Conservation (phyloP, 2,113 vertebrate genomes). For the Hirundichthys speculiger region DNA sequence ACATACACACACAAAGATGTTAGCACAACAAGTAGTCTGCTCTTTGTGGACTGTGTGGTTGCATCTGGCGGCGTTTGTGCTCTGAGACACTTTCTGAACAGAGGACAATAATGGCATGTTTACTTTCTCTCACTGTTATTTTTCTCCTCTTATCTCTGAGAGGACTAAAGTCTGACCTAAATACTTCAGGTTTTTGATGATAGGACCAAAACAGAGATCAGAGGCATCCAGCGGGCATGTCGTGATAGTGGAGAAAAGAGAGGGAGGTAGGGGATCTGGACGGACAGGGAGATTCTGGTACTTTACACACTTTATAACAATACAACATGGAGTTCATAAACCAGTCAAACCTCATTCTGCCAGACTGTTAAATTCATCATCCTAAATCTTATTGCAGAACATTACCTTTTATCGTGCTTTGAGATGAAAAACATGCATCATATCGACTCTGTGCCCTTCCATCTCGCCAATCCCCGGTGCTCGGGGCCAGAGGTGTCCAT, state of each 20-base stretch:
- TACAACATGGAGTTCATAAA: conserved; percentile 46
- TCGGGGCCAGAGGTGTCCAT: conserved; percentile 40
- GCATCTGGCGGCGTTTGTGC: conserved; percentile 43
- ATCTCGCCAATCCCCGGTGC: conserved; percentile 19
- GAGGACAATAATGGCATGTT: conserved; percentile 49
- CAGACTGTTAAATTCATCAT: conserved; percentile 49
- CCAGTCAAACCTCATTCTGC: conserved; percentile 40
- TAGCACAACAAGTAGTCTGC: conserved; percentile 28
- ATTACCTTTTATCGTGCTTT: conserved; percentile 41
- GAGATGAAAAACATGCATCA: conserved; percentile 49
- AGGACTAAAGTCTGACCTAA: conserved; percentile 67
- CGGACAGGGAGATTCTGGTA: conserved; percentile 31
- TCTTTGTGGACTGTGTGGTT: conserved; percentile 28
- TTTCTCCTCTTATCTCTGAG: conserved; percentile 48
- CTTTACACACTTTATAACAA: conserved; percentile 36
- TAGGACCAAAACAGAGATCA: conserved; percentile 69
- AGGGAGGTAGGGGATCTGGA: conserved; percentile 33
- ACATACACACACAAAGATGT: conserved; percentile 45
- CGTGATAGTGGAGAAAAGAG: conserved; percentile 28
- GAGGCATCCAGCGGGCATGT: conserved; percentile 52
- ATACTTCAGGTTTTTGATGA: conserved; percentile 72
- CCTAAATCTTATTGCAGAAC: conserved; percentile 39
- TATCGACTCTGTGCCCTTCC: conserved; percentile 16
- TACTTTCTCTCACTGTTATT: conserved; percentile 50
- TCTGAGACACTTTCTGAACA: conserved; percentile 43